A percentile compares a stretch with the other conserved stretches of the same genome.
Evolutionary conservation across 2,888 invertebrate genomes (phyloP).

Genomic region (Limulus polyphemus): DNA sequence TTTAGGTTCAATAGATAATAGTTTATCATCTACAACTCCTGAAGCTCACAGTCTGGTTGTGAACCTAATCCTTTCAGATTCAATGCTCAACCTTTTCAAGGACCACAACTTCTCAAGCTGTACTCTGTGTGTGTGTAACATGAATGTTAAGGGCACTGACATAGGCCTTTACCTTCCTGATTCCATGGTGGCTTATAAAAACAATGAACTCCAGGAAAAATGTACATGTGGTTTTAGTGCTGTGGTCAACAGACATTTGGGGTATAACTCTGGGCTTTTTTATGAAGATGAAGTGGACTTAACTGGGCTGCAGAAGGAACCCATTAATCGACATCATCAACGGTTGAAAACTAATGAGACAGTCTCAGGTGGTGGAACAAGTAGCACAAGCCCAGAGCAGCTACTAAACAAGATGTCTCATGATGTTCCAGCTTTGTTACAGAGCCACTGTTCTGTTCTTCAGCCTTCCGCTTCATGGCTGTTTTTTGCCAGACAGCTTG

Average conservation of each 20-base stretch:
- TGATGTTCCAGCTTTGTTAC: constrained; percentile 55
- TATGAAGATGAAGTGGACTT: constrained; percentile 98
- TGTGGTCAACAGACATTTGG: constrained; percentile 47
- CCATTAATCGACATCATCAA: constrained; percentile 18
- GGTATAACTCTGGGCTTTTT: constrained; percentile 79
- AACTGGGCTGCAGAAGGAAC: constrained; percentile 49
- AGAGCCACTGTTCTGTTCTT: constrained; percentile 53
- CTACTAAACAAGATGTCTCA: constrained; percentile 44
- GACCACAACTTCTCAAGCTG: constrained; percentile 98
- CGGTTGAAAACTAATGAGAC: neutral
- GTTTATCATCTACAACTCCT: constrained; percentile 33
- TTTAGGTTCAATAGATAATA: too few relatives aligned
- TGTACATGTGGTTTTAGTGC: constrained; percentile 97
- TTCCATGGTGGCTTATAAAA: constrained; percentile 18
- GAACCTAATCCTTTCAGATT: constrained; percentile 81
- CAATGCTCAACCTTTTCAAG: constrained; percentile 86
- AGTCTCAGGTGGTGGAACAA: neutral
- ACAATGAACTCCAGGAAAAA: constrained; percentile 59
- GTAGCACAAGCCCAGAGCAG: constrained; percentile 16
- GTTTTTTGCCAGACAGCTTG: constrained; percentile 24
- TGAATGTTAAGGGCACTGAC: constrained; percentile 88
- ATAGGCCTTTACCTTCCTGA: constrained; percentile 40
- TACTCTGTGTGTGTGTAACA: constrained; percentile 95
- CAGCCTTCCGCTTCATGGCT: constrained; percentile 32
- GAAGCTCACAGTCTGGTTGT: constrained; percentile 80